Percentiles rank a stretch among this genome's conserved stretches.
Conservation (phyloP, 2,797 vertebrate species). For the Acanthurus lineatus region DNA sequence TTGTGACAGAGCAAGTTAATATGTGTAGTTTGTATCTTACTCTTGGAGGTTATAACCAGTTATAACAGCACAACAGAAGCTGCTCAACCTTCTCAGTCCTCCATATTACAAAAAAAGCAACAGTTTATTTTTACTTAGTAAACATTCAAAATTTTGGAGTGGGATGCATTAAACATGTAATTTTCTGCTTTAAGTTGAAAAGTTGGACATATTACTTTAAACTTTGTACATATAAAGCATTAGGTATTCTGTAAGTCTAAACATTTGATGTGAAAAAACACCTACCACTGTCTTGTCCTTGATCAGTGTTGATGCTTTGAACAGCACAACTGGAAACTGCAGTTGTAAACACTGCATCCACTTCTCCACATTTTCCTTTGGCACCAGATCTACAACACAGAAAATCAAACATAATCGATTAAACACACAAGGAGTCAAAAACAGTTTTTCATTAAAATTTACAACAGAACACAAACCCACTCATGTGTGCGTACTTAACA, state of each 20-base stretch:
- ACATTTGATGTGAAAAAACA: not conserved
- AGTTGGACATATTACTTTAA: not conserved
- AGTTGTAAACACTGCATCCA: conserved; percentile 90
- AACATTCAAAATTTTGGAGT: not conserved
- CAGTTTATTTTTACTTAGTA: not conserved
- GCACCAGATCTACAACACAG: conserved; percentile 89
- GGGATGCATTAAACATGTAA: not conserved
- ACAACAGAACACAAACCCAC: not conserved
- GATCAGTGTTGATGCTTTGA: conserved; percentile 89
- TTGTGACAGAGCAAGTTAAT: conserved; percentile 30
- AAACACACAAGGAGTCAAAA: not conserved
- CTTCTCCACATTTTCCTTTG: conserved; percentile 89
- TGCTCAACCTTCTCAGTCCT: conserved; percentile 83
- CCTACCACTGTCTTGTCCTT: conserved; percentile 87
- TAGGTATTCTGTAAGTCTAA: not conserved
- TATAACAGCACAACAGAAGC: conserved; percentile 74
- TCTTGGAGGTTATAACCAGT: conserved; percentile 82
- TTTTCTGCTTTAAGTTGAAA: not conserved
- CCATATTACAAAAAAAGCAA: conserved; percentile 37
- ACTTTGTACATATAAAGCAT: not conserved
- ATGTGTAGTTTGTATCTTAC: conserved; percentile 54
- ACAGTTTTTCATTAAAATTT: not conserved
- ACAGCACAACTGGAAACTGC: conserved; percentile 91
- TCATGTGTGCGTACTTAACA: not conserved
- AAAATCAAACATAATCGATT: conserved; percentile 1